phyloP scores from a whole-genome alignment of 2,113 vertebrate species.

The Nothoprocta perdicaria region DNA sequence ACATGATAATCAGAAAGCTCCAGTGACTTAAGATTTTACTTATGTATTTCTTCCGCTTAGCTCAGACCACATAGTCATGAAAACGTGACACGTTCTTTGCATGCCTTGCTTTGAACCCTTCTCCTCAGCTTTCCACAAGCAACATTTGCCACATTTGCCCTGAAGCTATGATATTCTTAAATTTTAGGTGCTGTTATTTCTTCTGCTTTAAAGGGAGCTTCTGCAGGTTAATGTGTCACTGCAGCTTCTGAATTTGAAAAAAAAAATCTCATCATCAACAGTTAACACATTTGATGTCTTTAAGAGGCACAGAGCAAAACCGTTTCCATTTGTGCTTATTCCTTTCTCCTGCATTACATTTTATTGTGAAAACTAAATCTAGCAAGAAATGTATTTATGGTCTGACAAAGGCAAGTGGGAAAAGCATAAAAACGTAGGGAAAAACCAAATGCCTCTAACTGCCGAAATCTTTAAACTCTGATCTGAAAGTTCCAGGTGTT shows the following conservation, averaged over 20 bases:
- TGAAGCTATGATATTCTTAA: background rate
- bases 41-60: background rate
- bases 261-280: background rate
- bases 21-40: background rate
- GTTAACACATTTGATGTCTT: background rate
- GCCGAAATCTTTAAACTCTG: background rate
- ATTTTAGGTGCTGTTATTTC: background rate
- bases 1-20: background rate
- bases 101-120: background rate
- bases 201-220: background rate
- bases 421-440: background rate
- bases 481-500: constrained; percentile 10
- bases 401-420: constrained; percentile 1
- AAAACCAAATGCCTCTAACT: background rate
- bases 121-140: background rate
- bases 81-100: background rate
- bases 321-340: background rate
- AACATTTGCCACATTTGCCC: background rate
- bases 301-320: background rate
- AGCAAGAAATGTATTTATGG: background rate
- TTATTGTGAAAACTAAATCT: background rate
- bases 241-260: background rate
- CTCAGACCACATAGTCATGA: background rate
- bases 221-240: background rate
- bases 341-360: background rate